Conservation (phyloP, 92 coral and sea anemone species). For the Hydrozoanthus gracilis region DNA sequence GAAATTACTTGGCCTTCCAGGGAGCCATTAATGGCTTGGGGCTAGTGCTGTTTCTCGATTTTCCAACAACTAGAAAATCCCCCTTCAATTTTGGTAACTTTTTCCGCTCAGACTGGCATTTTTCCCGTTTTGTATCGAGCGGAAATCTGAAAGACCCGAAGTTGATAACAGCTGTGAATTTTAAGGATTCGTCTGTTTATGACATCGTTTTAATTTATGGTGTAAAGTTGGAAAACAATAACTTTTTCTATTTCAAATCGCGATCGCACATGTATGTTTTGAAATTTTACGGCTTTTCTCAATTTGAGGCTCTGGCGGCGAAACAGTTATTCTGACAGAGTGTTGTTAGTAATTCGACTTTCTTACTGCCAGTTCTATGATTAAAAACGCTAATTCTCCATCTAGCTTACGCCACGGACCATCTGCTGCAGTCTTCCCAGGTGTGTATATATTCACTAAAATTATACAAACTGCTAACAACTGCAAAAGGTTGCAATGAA, state of each 20-base stretch:
- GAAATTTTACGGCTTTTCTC: constrained; percentile 7
- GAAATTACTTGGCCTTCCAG: constrained; percentile 31
- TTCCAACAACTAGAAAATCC: constrained; percentile 42
- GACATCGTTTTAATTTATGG: constrained; percentile 94
- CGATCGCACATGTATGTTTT: constrained; percentile 4
- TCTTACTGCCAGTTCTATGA: constrained; percentile 34
- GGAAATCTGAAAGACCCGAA: constrained; percentile 47
- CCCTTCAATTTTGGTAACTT: constrained; percentile 22
- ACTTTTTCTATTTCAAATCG: constrained; percentile 31
- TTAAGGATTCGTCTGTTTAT: constrained; percentile 87
- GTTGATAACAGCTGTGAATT: constrained; percentile 82
- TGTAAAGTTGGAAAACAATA: constrained; percentile 53
- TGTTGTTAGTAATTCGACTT: constrained; percentile 23
- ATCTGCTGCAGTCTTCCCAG: constrained; percentile 86
- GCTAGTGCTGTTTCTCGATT: constrained; percentile 11
- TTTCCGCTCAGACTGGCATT: constrained; percentile 28
- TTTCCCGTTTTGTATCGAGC: constrained; percentile 52
- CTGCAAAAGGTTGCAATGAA: constrained; percentile 47
- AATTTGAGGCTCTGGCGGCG: neutral
- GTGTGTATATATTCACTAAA: constrained; percentile 82
- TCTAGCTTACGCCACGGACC: constrained; percentile 47
- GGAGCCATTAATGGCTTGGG: constrained; percentile 24
- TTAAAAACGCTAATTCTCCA: constrained; percentile 46
- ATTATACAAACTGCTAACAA: constrained; percentile 47
- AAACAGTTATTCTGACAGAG: constrained; percentile 21